Evolutionary conservation across 2,113 vertebrate species (phyloP).

Genomic region (Gymnocephalus cernua): DNA sequence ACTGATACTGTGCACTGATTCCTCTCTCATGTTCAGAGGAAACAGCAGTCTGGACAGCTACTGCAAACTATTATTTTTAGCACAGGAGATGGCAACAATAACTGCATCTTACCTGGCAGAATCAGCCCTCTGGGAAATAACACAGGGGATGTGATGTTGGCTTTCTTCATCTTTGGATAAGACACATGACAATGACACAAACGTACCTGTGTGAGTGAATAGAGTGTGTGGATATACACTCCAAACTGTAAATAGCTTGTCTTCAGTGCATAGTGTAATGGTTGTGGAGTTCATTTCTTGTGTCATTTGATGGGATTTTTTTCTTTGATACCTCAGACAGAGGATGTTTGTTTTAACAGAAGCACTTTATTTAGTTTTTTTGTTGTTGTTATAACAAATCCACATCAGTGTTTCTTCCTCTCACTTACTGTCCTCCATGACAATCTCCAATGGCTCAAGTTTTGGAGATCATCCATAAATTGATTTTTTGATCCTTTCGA

Average conservation of each 20-base stretch:
- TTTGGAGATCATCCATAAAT: conserved; percentile 15
- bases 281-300: conserved; percentile 82
- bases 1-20: conserved; percentile 63
- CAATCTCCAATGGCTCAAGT: conserved; percentile 34
- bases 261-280: conserved; percentile 86
- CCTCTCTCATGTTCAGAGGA: conserved; percentile 35
- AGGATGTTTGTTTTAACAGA: conserved; percentile 87
- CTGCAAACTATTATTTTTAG: conserved; percentile 39
- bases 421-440: conserved; percentile 36
- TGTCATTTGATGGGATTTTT: conserved; percentile 80
- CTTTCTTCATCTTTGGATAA: conserved; percentile 53
- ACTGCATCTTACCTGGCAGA: conserved; percentile 31
- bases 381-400: conserved; percentile 78
- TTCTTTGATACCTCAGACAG: conserved; percentile 87
- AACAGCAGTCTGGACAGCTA: conserved; percentile 31
- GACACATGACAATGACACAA: conserved; percentile 72
- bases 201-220: conserved; percentile 44
- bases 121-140: conserved; percentile 21
- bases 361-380: conserved; percentile 94
- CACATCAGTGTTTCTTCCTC: conserved; percentile 83
- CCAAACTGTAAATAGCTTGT: conserved; percentile 85
- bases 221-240: conserved; percentile 52
- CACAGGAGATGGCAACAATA: conserved; percentile 22
- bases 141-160: conserved; percentile 2
- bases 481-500: conserved; percentile 32